A percentile compares a stretch with the other conserved stretches of the same genome.
Evolutionary conservation across 1,140 invertebrate genomes (phyloP).

Genomic region (Drosophila melanica): DNA sequence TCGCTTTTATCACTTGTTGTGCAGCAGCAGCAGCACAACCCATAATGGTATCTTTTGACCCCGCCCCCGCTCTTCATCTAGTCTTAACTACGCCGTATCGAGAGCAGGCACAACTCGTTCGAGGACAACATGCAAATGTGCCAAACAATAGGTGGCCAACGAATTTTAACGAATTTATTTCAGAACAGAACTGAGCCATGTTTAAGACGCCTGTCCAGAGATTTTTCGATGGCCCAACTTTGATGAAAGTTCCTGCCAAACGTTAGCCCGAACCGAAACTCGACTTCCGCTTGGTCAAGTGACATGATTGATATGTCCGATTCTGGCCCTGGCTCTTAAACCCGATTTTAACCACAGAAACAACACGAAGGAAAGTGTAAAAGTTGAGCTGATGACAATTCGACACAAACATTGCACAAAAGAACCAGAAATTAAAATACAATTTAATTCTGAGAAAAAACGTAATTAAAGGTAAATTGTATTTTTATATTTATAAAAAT

Average conservation of each 20-base stretch:
- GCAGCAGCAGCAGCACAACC: slow-evolving; percentile 30
- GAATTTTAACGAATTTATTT: slow-evolving; percentile 70
- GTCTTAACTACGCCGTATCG: slow-evolving; percentile 33
- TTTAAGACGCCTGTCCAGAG: slow-evolving; percentile 45
- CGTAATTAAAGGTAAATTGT: no score
- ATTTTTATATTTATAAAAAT: no score
- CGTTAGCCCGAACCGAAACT: slow-evolving; percentile 44
- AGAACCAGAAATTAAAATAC: no score
- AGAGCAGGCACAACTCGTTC: slow-evolving; percentile 6
- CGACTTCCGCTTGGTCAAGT: slow-evolving; percentile 79
- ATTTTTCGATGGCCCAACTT: slow-evolving; percentile 24
- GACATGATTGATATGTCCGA: slow-evolving; percentile 70
- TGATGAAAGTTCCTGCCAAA: slow-evolving; percentile 34
- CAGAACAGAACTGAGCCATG: slow-evolving; percentile 42
- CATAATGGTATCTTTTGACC: background rate
- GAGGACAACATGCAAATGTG: slow-evolving; percentile 57
- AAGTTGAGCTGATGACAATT: slow-evolving; percentile 8
- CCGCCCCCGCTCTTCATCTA: background rate
- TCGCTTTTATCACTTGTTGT: slow-evolving; percentile 54
- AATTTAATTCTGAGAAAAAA: no score
- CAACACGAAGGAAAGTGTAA: slow-evolving; percentile 6
- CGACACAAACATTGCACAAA: slow-evolving; percentile 21
- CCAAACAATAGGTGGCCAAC: slow-evolving; percentile 58
- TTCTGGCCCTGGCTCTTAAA: background rate
- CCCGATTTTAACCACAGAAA: slow-evolving; percentile 8